Evolutionary conservation across 2,113 vertebrate genomes (phyloP).

Genomic region (Notothenia rossii): DNA sequence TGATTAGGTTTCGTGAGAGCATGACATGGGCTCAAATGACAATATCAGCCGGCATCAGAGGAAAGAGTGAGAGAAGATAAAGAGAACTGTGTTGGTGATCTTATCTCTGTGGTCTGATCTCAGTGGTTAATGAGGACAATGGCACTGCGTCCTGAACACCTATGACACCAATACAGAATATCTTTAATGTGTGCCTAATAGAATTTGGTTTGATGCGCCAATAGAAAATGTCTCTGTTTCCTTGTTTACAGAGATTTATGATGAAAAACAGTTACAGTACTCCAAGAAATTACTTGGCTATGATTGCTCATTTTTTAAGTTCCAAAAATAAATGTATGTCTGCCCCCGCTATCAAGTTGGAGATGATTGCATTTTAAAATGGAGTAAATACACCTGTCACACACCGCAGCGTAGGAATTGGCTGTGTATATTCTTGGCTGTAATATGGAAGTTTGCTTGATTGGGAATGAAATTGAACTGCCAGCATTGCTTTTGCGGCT

Average conservation of each 20-base stretch:
- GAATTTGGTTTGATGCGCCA: neutral
- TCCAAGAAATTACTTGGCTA: neutral
- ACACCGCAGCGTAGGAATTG: neutral
- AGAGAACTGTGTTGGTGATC: slow-evolving; percentile 9
- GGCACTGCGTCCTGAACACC: neutral
- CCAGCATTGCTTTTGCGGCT: neutral
- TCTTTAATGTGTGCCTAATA: neutral
- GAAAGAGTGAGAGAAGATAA: slow-evolving; percentile 4
- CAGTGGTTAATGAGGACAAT: slow-evolving; percentile 23
- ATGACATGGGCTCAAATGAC: slow-evolving; percentile 52
- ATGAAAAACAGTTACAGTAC: neutral
- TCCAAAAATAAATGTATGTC: slow-evolving; percentile 3
- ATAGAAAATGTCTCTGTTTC: neutral
- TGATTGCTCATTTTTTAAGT: neutral
- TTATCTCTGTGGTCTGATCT: slow-evolving; percentile 7
- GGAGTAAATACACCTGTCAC: neutral
- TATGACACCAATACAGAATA: neutral
- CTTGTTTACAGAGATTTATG: neutral
- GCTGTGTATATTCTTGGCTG: neutral
- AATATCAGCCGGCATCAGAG: neutral
- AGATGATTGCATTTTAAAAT: neutral
- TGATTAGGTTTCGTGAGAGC: slow-evolving; percentile 56
- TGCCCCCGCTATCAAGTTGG: neutral
- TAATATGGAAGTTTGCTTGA: neutral
- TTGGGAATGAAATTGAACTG: neutral